A percentile compares a stretch with the other conserved stretches of the same genome.
These are phyloP conservation scores for Falco novaeseelandiae DNA, from an alignment of 2,797 vertebrate genomes.

Conservation along the genomic window DNA sequence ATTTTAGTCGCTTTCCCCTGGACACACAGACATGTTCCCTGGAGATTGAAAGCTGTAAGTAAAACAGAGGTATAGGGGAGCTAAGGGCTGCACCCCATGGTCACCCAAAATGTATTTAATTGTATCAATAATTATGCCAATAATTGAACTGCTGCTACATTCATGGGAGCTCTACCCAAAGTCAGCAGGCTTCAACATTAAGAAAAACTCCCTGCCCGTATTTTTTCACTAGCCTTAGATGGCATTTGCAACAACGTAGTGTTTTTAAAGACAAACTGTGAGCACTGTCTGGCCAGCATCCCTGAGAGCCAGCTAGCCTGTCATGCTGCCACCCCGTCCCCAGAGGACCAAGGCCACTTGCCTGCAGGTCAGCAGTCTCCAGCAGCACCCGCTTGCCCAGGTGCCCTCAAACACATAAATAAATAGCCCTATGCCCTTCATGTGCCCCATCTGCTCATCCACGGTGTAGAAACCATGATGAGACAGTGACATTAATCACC, in stretches of 20 bases:
- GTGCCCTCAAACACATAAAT: not conserved
- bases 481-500: not conserved
- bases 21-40: conserved; percentile 96
- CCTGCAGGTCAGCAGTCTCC: not conserved
- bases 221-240: not conserved
- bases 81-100: not conserved
- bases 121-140: not conserved
- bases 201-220: not conserved
- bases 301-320: not conserved
- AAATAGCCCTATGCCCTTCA: rapidly evolving
- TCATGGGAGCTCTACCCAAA: not conserved
- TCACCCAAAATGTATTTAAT: not conserved
- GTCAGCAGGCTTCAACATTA: not conserved
- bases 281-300: not conserved
- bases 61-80: not conserved
- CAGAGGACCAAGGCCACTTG: not conserved
- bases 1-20: conserved; percentile 95
- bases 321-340: not conserved
- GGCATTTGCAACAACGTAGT: not conserved
- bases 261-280: not conserved
- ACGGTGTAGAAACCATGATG: rapidly evolving
- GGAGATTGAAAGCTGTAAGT: conserved; percentile 99
- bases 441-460: rapidly evolving
- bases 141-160: not conserved
- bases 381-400: not conserved